Base-by-base conservation (phyloP, 2,797 vertebrate species). In the Tokudaia muenninki region DNA sequence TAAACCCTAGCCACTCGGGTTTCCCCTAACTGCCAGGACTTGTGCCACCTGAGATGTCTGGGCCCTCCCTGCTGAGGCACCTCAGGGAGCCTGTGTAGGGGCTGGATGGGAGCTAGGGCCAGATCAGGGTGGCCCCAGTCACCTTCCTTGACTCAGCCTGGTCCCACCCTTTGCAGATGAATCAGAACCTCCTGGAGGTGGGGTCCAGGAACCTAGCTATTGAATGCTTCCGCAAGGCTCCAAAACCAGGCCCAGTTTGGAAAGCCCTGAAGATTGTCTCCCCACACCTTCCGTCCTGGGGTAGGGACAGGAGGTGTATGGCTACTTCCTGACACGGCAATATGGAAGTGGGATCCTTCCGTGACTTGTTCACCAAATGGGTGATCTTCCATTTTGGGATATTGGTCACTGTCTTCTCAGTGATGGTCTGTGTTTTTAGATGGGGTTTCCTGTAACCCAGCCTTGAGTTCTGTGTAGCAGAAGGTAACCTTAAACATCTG, bases 21-120 rank as follows among this genome's bases (percentile, higher is more conserved):
- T 98, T 97, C 97, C 86, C 79, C 91, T 91, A 7, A 70, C 41
- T 79, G 90, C 95, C 97, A 93, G 91, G 55, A 67, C 94, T 86
- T n/a, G 0, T 79, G 95, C 92, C 91, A 96, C 81, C 72, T 55
- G 96, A 98, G 95, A 70, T 67, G 80, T 72, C 74, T 1, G 24
- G 93, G 93, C 79, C 95, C 95, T 97, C 63, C 63, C 83, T 59
- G 17, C 83, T 74, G 50, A 65, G 94, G 55, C 52, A 57, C 70
- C 90, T 91, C 92, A 61, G 0, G 0, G 55, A 92, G 78, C 86
- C 59, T 55, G 50, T 34, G 44, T 41, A 37, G 44, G 87, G 57
- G 17, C 65, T 92, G 87, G 89, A 5, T 10, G 0, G 82, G 37
- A 92, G 77, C 92, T 90, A 92, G 80, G 75, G 31, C 65, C 88